A percentile compares a stretch with the other conserved stretches of the same genome.
These are phyloP conservation scores for Cricetomys ansorgei DNA, from an alignment of 2,113 vertebrate genomes.

Conservation along the genomic window DNA sequence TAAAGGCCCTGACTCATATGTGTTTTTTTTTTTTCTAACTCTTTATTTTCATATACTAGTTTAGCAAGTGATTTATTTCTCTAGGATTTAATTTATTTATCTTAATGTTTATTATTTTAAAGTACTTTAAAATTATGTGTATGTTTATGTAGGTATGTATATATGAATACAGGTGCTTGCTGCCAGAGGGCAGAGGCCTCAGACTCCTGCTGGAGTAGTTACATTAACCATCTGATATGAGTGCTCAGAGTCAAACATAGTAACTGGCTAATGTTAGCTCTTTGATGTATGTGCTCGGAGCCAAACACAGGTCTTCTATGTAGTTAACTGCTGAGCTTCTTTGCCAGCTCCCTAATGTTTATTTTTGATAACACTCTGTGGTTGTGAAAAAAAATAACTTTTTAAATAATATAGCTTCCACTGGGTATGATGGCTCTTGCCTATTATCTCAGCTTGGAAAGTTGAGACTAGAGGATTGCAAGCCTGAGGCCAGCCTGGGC, in stretches of 20 bases:
- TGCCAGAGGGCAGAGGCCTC: not conserved
- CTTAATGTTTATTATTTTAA: not conserved
- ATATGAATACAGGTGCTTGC: not conserved
- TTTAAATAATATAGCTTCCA: not conserved
- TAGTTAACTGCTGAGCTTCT: not conserved
- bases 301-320: not conserved
- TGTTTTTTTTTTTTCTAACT: too few species aligned
- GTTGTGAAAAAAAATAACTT: conserved; percentile 20
- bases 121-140: not conserved
- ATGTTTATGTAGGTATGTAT: not conserved
- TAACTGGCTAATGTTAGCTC: not conserved
- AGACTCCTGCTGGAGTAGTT: not conserved
- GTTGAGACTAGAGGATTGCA: not conserved
- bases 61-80: conserved; percentile 44
- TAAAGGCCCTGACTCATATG: too few species aligned
- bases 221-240: too few species aligned
- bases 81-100: not conserved
- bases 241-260: too few species aligned
- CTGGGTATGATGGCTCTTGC: not conserved
- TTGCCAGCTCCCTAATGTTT: not conserved
- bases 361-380: conserved; percentile 42
- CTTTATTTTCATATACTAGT: conserved; percentile 8
- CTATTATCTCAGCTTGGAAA: not conserved
- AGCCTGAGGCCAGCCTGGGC: not conserved
- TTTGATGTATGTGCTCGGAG: not conserved